Conservation (phyloP, 2,113 vertebrate species). For the Callopanchax toddi region DNA sequence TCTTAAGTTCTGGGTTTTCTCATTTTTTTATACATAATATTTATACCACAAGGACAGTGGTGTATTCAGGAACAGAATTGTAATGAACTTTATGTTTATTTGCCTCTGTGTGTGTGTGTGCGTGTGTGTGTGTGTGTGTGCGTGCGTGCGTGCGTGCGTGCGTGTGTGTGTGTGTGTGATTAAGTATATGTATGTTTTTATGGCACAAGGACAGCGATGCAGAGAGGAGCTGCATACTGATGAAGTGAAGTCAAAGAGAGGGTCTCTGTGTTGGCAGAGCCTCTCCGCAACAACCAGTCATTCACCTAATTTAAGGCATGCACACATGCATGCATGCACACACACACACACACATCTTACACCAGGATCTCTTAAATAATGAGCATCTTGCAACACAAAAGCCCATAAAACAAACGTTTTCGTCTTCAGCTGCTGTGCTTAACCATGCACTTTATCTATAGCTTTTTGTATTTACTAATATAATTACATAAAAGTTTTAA, state of each 20-base stretch:
- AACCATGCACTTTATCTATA: constrained; percentile 25
- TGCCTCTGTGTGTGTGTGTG: constrained; percentile 35
- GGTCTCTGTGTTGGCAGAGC: constrained; percentile 69
- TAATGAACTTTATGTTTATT: constrained; percentile 46
- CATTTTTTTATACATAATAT: constrained; percentile 44
- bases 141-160: too few species aligned
- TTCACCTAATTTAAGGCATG: constrained; percentile 71
- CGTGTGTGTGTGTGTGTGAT: constrained; percentile 34
- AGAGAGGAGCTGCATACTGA: constrained; percentile 69
- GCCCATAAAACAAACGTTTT: constrained; percentile 19
- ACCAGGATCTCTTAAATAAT: constrained; percentile 17
- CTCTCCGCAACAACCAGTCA: constrained; percentile 70
- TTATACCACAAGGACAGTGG: constrained; percentile 60
- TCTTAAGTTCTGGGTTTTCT: constrained; percentile 28
- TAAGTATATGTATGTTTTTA: constrained; percentile 57
- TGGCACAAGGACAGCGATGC: constrained; percentile 73
- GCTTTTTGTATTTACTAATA: constrained; percentile 46
- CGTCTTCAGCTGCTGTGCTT: constrained; percentile 14
- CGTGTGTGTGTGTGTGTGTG: constrained; percentile 37
- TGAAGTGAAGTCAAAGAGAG: constrained; percentile 69
- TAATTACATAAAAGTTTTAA: constrained; percentile 29
- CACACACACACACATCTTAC: constrained; percentile 25
- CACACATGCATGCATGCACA: constrained; percentile 17
- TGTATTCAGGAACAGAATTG: constrained; percentile 49
- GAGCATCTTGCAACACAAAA: not conserved